These are phyloP conservation scores for Hydrozoanthus tunicans DNA, from an alignment of 64 coral and sea anemone species.

Conservation along the genomic window DNA sequence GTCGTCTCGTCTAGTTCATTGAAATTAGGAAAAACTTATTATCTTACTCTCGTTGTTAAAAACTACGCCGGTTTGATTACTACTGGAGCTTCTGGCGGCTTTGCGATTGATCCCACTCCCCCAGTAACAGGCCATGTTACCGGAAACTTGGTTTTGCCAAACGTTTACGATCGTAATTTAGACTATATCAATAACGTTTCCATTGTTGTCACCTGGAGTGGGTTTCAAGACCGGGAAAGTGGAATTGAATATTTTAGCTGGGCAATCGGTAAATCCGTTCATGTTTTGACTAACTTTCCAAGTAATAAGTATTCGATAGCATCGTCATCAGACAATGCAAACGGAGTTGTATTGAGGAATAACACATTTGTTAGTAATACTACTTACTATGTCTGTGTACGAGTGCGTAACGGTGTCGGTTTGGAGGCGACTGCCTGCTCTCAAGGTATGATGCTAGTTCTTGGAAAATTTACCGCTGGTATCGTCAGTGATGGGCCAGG, in stretches of 20 bases:
- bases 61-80: conserved; percentile 75
- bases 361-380: conserved; percentile 71
- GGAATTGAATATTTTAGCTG: conserved; percentile 75
- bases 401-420: conserved; percentile 84
- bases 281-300: neutral
- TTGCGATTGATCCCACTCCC: conserved; percentile 79
- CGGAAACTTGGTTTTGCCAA: conserved; percentile 76
- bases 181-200: conserved; percentile 72
- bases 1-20: conserved; percentile 56
- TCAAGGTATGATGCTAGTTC: conserved; percentile 50
- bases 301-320: conserved; percentile 65
- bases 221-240: conserved; percentile 85
- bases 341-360: conserved; percentile 73
- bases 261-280: conserved; percentile 58
- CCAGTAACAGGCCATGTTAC: conserved; percentile 64
- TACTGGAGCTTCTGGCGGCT: conserved; percentile 70
- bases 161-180: conserved; percentile 73
- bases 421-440: conserved; percentile 81
- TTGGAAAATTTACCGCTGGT: conserved; percentile 89
- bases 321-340: conserved; percentile 30
- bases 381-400: conserved; percentile 92
- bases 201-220: conserved; percentile 83
- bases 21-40: conserved; percentile 82
- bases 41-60: conserved; percentile 58
- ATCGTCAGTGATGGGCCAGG: conserved; percentile 81